phyloP scores from a whole-genome alignment of 2,888 invertebrate species.

The Drosophila silvestris region DNA sequence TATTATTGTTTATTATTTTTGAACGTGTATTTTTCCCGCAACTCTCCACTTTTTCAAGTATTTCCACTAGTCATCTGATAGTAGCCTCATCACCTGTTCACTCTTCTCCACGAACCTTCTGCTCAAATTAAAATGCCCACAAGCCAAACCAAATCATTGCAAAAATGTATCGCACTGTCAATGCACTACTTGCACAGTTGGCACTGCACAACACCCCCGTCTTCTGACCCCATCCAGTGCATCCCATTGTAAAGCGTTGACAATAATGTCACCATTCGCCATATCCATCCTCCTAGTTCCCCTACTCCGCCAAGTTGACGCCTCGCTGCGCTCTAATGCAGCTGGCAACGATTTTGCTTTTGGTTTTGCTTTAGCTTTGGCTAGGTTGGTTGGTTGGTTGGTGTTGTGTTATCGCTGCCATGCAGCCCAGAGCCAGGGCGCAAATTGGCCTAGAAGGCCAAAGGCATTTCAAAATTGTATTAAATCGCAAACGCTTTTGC shows the following conservation, averaged over 20 bases:
- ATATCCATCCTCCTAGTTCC: slow-evolving; percentile 9
- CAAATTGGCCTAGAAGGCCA: slow-evolving; percentile 73
- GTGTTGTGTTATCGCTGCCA: slow-evolving; percentile 68
- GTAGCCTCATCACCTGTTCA: slow-evolving; percentile 10
- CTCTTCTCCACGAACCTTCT: not conserved
- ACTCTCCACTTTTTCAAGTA: not conserved
- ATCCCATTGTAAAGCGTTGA: slow-evolving; percentile 45
- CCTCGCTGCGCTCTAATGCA: slow-evolving; percentile 66
- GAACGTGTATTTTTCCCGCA: not conserved
- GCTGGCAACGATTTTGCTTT: slow-evolving; percentile 34
- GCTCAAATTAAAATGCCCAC: slow-evolving; percentile 54
- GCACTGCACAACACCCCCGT: slow-evolving; percentile 1
- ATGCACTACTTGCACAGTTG: slow-evolving; percentile 20
- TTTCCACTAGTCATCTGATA: not conserved
- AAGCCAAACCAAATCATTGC: slow-evolving; percentile 58
- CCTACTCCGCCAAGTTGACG: slow-evolving; percentile 34
- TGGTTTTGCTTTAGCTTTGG: slow-evolving; percentile 22
- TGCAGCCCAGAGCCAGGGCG: slow-evolving; percentile 61
- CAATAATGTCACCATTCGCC: slow-evolving; percentile 50
- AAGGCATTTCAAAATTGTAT: slow-evolving; percentile 78
- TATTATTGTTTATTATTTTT: not conserved
- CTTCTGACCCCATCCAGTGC: not conserved
- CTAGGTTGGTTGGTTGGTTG: slow-evolving; percentile 1
- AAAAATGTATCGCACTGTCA: slow-evolving; percentile 50
- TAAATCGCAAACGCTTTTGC: slow-evolving; percentile 64